Percentiles rank a stretch among this genome's conserved stretches.
Conservation (phyloP, 1,140 invertebrate genomes). For the Drosophila orena region DNA sequence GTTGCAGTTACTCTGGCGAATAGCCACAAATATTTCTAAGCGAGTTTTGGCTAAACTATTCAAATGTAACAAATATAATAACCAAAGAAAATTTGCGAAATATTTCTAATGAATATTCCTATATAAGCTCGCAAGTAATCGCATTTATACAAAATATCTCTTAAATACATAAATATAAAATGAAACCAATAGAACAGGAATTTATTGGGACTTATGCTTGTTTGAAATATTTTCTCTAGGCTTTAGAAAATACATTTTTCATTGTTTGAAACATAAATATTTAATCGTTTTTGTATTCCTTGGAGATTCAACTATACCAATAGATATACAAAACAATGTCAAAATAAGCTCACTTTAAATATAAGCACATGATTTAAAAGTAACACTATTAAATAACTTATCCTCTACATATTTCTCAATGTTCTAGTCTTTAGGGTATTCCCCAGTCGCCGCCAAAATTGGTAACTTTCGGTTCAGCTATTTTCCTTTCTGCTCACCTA, state of each 20-base stretch:
- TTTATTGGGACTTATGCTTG: no score
- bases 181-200: no score
- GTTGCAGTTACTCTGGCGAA: constrained; percentile 12
- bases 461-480: constrained; percentile 2
- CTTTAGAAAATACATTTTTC: no score
- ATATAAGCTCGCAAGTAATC: no score
- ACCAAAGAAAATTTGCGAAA: not conserved
- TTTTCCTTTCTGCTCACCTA: constrained; percentile 41
- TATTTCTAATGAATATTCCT: not conserved
- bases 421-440: constrained; percentile 14
- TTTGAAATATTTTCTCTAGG: no score
- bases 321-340: no score
- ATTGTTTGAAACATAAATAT: not conserved
- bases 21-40: not conserved
- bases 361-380: no score
- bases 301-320: no score
- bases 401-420: not conserved
- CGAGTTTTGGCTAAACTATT: not conserved
- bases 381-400: not conserved
- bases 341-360: not conserved
- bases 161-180: no score
- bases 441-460: not conserved
- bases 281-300: not conserved
- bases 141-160: no score
- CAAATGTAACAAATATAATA: not conserved